Evolutionary conservation across 2,888 invertebrate species (phyloP).

Genomic region (Hydrotaea cyrtoneurina): DNA sequence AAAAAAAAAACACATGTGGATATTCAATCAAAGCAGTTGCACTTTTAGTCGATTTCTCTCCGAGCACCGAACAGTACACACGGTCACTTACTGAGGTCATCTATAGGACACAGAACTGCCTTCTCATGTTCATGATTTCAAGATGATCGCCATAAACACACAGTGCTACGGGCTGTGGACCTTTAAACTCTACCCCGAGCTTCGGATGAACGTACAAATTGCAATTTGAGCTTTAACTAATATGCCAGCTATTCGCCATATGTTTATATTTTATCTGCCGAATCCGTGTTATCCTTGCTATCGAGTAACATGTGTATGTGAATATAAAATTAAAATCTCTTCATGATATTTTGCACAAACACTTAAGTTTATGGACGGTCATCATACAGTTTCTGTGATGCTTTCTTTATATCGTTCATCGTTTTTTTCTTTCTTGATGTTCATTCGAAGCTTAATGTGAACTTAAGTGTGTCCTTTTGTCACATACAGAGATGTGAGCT

Average conservation of each 20-base stretch:
- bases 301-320: constrained; percentile 26
- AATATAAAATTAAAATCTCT: constrained; percentile 53
- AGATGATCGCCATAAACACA: too few relatives aligned
- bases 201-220: not conserved
- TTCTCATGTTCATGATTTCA: too few relatives aligned
- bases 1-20: too few relatives aligned
- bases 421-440: constrained; percentile 13
- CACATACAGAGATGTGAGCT: constrained; percentile 61
- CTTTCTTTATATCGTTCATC: not conserved
- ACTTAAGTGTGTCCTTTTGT: constrained; percentile 66
- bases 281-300: not conserved
- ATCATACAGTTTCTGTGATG: constrained; percentile 39
- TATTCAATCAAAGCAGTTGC: too few relatives aligned
- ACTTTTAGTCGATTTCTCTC: too few relatives aligned
- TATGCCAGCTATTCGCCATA: not conserved
- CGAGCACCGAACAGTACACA: too few relatives aligned
- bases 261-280: not conserved
- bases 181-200: too few relatives aligned
- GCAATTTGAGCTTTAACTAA: not conserved
- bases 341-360: constrained; percentile 56
- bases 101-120: too few relatives aligned
- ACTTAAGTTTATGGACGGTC: constrained; percentile 62
- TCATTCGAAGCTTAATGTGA: constrained; percentile 44
- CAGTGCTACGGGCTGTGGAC: too few relatives aligned
- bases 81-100: too few relatives aligned